These are phyloP conservation scores for Phalangium opilio DNA, from an alignment of 2,888 invertebrate genomes.

Conservation along the genomic window DNA sequence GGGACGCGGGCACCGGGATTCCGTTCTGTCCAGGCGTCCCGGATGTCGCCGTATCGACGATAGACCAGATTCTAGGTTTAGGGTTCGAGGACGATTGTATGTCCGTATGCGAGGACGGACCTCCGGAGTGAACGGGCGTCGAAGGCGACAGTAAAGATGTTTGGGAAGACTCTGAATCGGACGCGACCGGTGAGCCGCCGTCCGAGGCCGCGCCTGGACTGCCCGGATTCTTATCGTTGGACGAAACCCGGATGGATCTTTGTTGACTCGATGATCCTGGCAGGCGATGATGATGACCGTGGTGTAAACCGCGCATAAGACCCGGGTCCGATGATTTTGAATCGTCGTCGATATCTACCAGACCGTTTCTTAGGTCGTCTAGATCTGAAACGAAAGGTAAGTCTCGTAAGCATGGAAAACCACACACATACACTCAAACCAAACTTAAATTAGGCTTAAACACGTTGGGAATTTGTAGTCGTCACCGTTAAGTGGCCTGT, in stretches of 20 bases:
- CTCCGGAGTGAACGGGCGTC: no score
- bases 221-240: not conserved
- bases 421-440: no score
- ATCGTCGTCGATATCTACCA: slow-evolving; percentile 22
- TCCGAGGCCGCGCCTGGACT: slow-evolving; percentile 14
- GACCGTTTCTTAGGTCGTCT: slow-evolving; percentile 10
- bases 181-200: slow-evolving; percentile 9
- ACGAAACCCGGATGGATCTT: no score
- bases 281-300: no score
- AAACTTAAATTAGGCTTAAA: no score
- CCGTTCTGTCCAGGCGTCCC: slow-evolving; percentile 3
- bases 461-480: no score
- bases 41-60: slow-evolving; percentile 24
- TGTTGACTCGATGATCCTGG: no score
- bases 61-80: slow-evolving; percentile 25
- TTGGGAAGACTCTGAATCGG: slow-evolving; percentile 12
- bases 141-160: slow-evolving; percentile 3
- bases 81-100: no score
- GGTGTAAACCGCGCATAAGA: no score
- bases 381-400: slow-evolving; percentile 6
- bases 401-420: no score
- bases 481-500: no score
- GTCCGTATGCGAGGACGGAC: no score
- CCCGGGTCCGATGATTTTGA: slow-evolving; percentile 6
- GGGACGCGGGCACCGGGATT: slow-evolving; percentile 6